A percentile compares a stretch with the other conserved stretches of the same genome.
Evolutionary conservation across 1,140 invertebrate species (phyloP).

Genomic region (Sitobion miscanthi): DNA sequence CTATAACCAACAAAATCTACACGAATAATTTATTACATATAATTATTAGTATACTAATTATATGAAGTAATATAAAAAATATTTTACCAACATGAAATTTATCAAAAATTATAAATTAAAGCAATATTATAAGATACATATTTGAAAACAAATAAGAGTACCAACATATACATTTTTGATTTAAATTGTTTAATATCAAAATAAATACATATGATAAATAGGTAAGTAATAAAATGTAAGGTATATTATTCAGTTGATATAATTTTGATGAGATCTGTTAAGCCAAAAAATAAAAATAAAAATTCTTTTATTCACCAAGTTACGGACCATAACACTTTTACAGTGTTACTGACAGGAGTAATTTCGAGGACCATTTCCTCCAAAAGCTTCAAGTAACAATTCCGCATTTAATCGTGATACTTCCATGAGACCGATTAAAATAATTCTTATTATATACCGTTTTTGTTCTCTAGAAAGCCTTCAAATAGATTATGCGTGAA

Average conservation of each 20-base stretch:
- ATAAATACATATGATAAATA: background rate
- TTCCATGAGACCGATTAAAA: background rate
- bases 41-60: too few species aligned
- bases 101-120: too few species aligned
- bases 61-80: background rate
- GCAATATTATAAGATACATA: too few species aligned
- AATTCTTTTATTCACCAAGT: background rate
- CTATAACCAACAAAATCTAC: too few species aligned
- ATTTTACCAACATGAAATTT: too few species aligned
- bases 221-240: background rate
- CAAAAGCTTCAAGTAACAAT: background rate
- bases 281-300: background rate
- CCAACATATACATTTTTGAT: too few species aligned
- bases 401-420: background rate
- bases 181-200: background rate
- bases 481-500: constrained; percentile 7
- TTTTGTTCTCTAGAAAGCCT: background rate
- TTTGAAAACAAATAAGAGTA: too few species aligned
- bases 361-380: constrained; percentile 28
- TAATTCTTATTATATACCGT: background rate
- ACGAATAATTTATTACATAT: too few species aligned
- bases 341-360: constrained; percentile 11
- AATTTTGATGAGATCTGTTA: background rate
- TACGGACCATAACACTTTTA: background rate
- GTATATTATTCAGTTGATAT: background rate